These are phyloP conservation scores for Ctenicera cuprea DNA, from an alignment of 2,888 invertebrate species.

Conservation along the genomic window DNA sequence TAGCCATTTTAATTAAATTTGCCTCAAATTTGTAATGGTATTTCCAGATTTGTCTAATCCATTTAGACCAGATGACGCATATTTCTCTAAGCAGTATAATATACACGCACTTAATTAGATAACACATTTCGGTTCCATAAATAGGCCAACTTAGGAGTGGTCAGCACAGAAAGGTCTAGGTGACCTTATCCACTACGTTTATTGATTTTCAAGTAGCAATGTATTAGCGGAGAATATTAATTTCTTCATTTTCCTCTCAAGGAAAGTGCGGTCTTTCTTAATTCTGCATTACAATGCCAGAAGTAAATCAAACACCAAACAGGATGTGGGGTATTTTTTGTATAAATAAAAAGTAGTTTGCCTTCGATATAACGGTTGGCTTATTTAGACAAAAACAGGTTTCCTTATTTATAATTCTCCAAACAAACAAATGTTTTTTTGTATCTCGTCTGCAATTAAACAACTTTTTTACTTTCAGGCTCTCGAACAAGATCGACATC, in stretches of 20 bases:
- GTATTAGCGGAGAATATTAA: neutral
- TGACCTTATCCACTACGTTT: conserved; percentile 19
- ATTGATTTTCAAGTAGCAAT: conserved; percentile 1
- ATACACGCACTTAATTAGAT: conserved; percentile 9
- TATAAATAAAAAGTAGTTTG: conserved; percentile 3
- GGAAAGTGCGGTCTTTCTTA: neutral
- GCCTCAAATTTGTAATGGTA: neutral
- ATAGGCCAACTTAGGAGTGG: conserved; percentile 18
- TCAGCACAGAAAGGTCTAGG: conserved; percentile 6
- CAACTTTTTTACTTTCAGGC: conserved; percentile 76
- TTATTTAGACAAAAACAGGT: neutral
- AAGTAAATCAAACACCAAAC: neutral
- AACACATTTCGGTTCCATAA: conserved; percentile 2
- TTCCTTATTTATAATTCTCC: neutral
- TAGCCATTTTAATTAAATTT: neutral
- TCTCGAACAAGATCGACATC: conserved; percentile 95
- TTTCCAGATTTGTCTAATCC: neutral
- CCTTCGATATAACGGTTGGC: conserved; percentile 2
- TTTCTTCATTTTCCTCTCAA: neutral
- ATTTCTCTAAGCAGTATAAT: no score
- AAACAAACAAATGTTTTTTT: neutral
- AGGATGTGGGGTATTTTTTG: neutral
- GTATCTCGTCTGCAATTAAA: no score
- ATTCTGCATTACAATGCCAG: neutral
- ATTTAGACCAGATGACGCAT: neutral